Evolutionary conservation across 2,797 vertebrate genomes (phyloP).

Genomic region (Oreonectes daqikongensis): DNA sequence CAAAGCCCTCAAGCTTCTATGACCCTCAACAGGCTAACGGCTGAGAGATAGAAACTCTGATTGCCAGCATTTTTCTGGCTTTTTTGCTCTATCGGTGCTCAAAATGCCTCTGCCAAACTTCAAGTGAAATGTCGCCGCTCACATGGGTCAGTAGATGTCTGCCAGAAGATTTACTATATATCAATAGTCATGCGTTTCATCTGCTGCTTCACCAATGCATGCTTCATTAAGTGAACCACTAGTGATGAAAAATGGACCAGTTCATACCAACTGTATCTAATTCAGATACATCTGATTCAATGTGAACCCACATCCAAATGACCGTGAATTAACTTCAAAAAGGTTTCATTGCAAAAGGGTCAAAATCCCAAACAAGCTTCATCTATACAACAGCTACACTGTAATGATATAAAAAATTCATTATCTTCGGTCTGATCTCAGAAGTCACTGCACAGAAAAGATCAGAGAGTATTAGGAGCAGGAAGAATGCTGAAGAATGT

Average conservation of each 20-base stretch:
- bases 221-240: not conserved
- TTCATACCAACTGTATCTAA: not conserved
- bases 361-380: not conserved
- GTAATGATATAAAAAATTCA: not conserved
- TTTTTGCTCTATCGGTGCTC: not conserved
- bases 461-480: conserved; percentile 31
- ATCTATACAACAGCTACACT: not conserved
- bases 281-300: not conserved
- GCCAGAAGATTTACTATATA: too few relatives aligned
- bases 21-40: conserved; percentile 26
- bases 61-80: not conserved
- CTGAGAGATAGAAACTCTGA: conserved; percentile 17
- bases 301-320: not conserved
- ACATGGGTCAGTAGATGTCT: not conserved
- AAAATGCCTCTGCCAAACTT: not conserved
- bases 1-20: conserved; percentile 32
- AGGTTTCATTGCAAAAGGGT: not conserved
- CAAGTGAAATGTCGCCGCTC: not conserved
- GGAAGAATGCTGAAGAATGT: conserved; percentile 23
- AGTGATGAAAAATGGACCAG: too few relatives aligned
- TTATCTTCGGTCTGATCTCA: conserved; percentile 1
- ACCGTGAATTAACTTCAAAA: not conserved
- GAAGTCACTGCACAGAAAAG: not conserved
- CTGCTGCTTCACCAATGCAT: not conserved
- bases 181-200: too few relatives aligned